Percentiles rank a stretch among this genome's conserved stretches.
These are phyloP conservation scores for Notothenia rossii DNA, from an alignment of 2,113 vertebrate species.

Conservation along the genomic window DNA sequence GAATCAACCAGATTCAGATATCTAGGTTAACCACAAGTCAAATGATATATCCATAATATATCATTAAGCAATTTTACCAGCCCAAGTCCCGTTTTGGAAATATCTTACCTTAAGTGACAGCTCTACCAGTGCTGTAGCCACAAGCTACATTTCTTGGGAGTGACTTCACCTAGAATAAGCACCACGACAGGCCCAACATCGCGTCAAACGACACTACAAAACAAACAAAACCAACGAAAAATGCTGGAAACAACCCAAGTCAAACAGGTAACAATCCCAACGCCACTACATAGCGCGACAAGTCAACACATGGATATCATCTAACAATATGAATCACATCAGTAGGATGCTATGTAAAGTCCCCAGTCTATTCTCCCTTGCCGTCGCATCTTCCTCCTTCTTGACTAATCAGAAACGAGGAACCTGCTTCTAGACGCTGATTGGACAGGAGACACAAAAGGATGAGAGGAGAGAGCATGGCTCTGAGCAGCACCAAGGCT, in stretches of 20 bases:
- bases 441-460: slow-evolving; percentile 75
- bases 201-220: slow-evolving; percentile 20
- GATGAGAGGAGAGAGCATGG: slow-evolving; percentile 70
- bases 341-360: slow-evolving; percentile 32
- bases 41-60: neutral
- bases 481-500: slow-evolving; percentile 22
- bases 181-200: slow-evolving; percentile 55
- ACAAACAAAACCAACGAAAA: neutral
- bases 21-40: neutral
- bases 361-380: slow-evolving; percentile 47
- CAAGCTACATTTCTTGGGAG: slow-evolving; percentile 61
- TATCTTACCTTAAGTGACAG: slow-evolving; percentile 53
- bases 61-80: too few species aligned
- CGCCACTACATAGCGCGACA: neutral
- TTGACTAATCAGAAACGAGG: slow-evolving; percentile 61
- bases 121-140: slow-evolving; percentile 34
- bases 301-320: neutral
- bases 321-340: slow-evolving; percentile 10
- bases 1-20: neutral
- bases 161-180: slow-evolving; percentile 48
- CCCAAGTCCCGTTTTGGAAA: neutral
- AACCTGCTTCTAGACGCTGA: slow-evolving; percentile 42
- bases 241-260: too few species aligned
- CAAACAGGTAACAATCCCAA: fast-evolving
- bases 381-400: slow-evolving; percentile 74